These are phyloP conservation scores for Drosophila ohnishii DNA, from an alignment of 1,140 invertebrate species.

Conservation along the genomic window DNA sequence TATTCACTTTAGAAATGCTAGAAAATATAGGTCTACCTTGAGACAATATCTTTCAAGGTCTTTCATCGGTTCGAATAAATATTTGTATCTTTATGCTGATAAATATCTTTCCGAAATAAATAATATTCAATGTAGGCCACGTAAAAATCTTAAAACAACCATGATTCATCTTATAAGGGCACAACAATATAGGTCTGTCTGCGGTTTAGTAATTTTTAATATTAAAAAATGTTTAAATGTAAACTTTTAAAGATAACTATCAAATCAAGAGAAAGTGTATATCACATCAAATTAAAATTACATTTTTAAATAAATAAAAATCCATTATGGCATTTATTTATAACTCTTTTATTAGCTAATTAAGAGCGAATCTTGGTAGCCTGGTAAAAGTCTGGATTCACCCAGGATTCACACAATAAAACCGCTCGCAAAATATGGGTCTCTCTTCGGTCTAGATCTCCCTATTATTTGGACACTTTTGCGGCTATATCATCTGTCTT, in stretches of 20 bases:
- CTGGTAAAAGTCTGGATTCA: not conserved
- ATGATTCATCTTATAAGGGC: not conserved
- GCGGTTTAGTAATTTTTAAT: too few relatives aligned
- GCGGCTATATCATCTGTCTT: constrained; percentile 12
- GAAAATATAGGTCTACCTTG: not conserved
- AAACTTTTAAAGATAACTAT: not conserved
- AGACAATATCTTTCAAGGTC: not conserved
- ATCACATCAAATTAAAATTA: not conserved
- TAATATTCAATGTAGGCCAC: too few relatives aligned
- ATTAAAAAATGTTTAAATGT: too few relatives aligned
- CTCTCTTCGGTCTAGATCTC: constrained; percentile 15
- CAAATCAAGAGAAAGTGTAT: too few relatives aligned
- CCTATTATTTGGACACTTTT: constrained; percentile 9
- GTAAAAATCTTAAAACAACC: not conserved
- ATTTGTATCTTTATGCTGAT: not conserved
- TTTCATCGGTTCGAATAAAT: not conserved
- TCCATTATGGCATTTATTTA: not conserved
- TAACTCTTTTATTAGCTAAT: not conserved
- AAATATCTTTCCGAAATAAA: too few relatives aligned
- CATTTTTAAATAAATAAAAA: not conserved
- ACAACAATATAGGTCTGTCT: not conserved
- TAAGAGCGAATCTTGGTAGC: too few relatives aligned
- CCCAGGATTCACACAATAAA: constrained; percentile 17
- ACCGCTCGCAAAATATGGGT: not conserved
- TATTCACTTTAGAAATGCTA: not conserved